Base-by-base conservation (phyloP, 1,140 invertebrate species). In the Cydia fagiglandana region DNA sequence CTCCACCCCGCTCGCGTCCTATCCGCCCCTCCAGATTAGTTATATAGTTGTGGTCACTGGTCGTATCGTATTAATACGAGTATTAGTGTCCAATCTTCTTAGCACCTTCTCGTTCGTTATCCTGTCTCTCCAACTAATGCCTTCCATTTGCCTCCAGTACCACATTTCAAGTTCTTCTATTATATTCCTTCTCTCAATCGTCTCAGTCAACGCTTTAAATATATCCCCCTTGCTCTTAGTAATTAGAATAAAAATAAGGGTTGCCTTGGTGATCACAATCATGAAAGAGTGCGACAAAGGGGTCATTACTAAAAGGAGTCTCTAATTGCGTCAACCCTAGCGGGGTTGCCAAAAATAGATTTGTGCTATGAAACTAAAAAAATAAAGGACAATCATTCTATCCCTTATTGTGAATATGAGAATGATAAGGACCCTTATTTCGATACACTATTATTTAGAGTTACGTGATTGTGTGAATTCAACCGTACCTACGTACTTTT, bases 161-260 rank as follows among this genome's bases (percentile, higher is more conserved):
- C n/a, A n/a, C n/a, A n/a, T n/a, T n/a, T n/a, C n/a, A n/a, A n/a
- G n/a, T n/a, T n/a, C n/a, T n/a, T n/a, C n/a, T n/a, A n/a, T n/a
- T n/a, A n/a, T n/a, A n/a, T n/a, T n/a, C n/a, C n/a, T n/a, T n/a
- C n/a, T n/a, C n/a, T n/a, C n/a, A 28, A 28, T 41, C 38, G 38
- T 45, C 41, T 10, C 45, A 53, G 0, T 5, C n/a, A 6, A 53
- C 50, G 4, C 50, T 53, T 17, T n/a, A 53, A 38, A 66, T 13
- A 66, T 66, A 24, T 30, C 64, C 30, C 64, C 28, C 28, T n/a
- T 66, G 64, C 64, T 66, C 30, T 64, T 66, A 24, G 28, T 64
- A 34, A 66, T 34, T 13, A 64, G 3, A 64, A 64, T 64, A 0
- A 64, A n/a, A n/a, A n/a, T n/a, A n/a, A n/a, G 61, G 13, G 64